These are phyloP conservation scores for Toxostoma redivivum DNA, from an alignment of 2,113 vertebrate species.

Conservation along the genomic window DNA sequence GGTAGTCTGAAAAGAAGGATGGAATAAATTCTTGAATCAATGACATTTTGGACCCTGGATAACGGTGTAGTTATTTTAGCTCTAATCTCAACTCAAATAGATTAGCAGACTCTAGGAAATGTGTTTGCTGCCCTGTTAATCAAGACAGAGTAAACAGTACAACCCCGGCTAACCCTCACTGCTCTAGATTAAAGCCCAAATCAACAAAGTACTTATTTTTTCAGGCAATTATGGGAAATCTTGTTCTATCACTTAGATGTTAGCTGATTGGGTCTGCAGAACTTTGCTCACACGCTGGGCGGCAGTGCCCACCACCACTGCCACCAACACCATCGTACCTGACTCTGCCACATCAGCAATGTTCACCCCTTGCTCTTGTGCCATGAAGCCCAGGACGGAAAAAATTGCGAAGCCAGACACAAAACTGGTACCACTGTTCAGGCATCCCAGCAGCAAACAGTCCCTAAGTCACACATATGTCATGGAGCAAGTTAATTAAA, in stretches of 20 bases:
- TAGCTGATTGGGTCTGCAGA: slow-evolving; percentile 75
- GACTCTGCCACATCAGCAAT: slow-evolving; percentile 99
- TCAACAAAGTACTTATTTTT: slow-evolving; percentile 9
- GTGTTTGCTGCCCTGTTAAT: neutral
- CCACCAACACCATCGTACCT: slow-evolving; percentile 94
- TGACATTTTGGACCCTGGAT: neutral
- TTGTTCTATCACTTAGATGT: slow-evolving; percentile 46
- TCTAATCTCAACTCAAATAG: neutral
- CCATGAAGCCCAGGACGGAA: slow-evolving; percentile 99
- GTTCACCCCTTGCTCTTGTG: slow-evolving; percentile 99
- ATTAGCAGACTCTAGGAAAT: neutral
- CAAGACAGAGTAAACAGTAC: slow-evolving; percentile 3
- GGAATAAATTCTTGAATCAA: neutral
- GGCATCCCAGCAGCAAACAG: slow-evolving; percentile 99
- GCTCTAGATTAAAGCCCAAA: slow-evolving; percentile 35
- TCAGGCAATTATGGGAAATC: slow-evolving; percentile 42
- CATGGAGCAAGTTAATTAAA: slow-evolving; percentile 99
- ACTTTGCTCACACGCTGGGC: slow-evolving; percentile 80
- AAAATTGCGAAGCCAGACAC: slow-evolving; percentile 99
- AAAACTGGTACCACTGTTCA: slow-evolving; percentile 99
- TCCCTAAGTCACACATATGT: slow-evolving; percentile 99
- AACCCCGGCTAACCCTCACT: neutral
- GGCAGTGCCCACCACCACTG: slow-evolving; percentile 97
- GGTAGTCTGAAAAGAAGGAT: slow-evolving; percentile 27
- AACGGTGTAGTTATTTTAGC: neutral